Conservation (phyloP, 2,113 vertebrate species). For the Ceyx margarethae region DNA sequence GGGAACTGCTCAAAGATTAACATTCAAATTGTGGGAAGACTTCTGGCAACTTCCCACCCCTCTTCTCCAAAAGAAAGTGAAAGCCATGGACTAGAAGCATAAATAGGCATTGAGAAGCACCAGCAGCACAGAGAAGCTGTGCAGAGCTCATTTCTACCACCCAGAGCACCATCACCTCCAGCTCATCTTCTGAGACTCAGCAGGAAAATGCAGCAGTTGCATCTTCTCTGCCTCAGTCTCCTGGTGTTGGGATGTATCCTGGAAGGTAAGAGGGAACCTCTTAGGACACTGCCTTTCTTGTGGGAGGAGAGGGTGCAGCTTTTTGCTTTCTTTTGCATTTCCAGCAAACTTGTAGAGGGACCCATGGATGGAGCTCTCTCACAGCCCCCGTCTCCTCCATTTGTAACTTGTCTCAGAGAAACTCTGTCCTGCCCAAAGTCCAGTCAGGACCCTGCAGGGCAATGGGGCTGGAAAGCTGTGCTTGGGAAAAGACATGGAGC, state of each 20-base stretch:
- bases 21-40: neutral
- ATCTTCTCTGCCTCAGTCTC: constrained; percentile 10
- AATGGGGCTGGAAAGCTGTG: neutral
- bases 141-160: neutral
- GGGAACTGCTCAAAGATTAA: neutral
- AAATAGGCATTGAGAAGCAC: neutral
- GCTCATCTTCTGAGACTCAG: neutral
- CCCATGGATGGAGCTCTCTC: fast-evolving
- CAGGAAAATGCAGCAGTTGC: neutral
- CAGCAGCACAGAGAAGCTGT: neutral
- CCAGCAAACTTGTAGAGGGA: neutral
- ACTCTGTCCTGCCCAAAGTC: neutral
- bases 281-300: neutral
- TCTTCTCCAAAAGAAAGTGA: constrained; percentile 37
- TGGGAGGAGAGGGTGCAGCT: fast-evolving
- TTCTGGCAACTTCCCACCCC: neutral
- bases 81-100: neutral
- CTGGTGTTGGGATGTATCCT: neutral
- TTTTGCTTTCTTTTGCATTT: neutral
- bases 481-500: neutral
- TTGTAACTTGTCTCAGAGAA: neutral
- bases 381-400: neutral
- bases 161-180: fast-evolving
- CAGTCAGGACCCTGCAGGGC: neutral
- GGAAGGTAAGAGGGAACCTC: constrained; percentile 8